Evolutionary conservation across 2,888 invertebrate species (phyloP).

Genomic region (Candidula unifasciata): DNA sequence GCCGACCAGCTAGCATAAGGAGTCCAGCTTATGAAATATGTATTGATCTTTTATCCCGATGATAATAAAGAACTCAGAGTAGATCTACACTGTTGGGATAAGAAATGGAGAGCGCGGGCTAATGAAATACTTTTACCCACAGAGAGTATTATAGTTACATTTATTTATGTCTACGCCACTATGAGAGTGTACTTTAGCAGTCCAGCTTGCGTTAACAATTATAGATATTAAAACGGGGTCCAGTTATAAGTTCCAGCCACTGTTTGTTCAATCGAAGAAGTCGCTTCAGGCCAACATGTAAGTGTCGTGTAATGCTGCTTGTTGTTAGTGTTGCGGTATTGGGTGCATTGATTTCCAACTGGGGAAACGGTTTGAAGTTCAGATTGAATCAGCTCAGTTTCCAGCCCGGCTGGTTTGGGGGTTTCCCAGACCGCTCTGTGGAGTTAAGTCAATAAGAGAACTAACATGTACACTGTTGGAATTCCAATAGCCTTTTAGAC

Average conservation of each 20-base stretch:
- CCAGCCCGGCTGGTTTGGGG: background rate
- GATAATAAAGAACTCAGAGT: background rate
- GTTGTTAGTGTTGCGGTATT: conserved; percentile 21
- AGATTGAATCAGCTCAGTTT: conserved; percentile 1
- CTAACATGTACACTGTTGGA: background rate
- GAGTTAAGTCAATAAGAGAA: conserved; percentile 2
- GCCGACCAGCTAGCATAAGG: background rate
- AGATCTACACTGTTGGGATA: background rate
- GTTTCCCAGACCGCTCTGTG: background rate
- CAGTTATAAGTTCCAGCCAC: background rate
- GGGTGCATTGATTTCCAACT: conserved; percentile 32
- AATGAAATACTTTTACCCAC: conserved; percentile 18
- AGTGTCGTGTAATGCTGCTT: conserved; percentile 13
- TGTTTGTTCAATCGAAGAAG: conserved; percentile 26
- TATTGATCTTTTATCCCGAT: background rate
- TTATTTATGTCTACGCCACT: background rate
- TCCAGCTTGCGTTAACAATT: background rate
- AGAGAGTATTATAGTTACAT: background rate
- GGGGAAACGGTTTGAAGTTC: background rate
- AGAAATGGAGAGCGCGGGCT: background rate
- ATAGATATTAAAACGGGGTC: background rate
- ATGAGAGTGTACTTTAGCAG: background rate
- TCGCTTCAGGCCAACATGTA: background rate
- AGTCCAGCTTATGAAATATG: conserved; percentile 11
- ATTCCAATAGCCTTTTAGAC: background rate